Conservation (phyloP, 2,797 vertebrate genomes). For the Dendrocincla fuliginosa region DNA sequence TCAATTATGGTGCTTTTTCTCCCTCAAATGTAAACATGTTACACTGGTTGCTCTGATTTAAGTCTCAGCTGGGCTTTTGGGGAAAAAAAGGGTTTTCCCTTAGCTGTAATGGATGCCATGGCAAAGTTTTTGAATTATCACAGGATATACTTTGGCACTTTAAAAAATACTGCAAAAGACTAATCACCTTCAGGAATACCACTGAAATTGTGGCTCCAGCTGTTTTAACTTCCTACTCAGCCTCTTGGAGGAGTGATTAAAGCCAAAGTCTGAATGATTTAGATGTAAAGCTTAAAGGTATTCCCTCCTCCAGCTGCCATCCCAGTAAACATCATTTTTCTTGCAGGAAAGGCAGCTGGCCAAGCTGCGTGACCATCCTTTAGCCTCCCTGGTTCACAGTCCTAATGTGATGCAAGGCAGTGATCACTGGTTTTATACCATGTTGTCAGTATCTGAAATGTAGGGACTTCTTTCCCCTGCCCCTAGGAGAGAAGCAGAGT, state of each 20-base stretch:
- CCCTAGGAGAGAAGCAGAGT: not conserved
- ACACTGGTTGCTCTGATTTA: not conserved
- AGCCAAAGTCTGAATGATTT: not conserved
- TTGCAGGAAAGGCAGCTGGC: not conserved
- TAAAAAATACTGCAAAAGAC: not conserved
- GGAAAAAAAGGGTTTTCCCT: not conserved
- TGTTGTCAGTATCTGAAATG: accelerated
- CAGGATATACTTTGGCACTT: not conserved
- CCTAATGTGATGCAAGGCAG: not conserved
- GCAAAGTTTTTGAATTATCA: not conserved
- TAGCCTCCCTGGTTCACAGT: not conserved
- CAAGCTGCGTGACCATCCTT: not conserved
- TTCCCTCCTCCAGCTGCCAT: not conserved
- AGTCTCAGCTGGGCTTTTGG: not conserved
- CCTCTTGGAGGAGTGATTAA: not conserved
- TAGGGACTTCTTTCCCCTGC: not conserved
- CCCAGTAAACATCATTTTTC: not conserved
- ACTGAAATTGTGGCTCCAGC: not conserved
- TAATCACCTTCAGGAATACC: not conserved
- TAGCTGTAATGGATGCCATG: not conserved
- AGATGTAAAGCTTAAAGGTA: not conserved
- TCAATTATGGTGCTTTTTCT: not conserved
- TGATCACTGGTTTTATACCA: not conserved
- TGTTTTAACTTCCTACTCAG: slow-evolving; percentile 19
- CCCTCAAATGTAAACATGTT: not conserved